Evolutionary conservation across 2,113 vertebrate genomes (phyloP), one percentile per base, ranked within the genome.

Genomic region (Gasterosteus nipponicus): DNA sequence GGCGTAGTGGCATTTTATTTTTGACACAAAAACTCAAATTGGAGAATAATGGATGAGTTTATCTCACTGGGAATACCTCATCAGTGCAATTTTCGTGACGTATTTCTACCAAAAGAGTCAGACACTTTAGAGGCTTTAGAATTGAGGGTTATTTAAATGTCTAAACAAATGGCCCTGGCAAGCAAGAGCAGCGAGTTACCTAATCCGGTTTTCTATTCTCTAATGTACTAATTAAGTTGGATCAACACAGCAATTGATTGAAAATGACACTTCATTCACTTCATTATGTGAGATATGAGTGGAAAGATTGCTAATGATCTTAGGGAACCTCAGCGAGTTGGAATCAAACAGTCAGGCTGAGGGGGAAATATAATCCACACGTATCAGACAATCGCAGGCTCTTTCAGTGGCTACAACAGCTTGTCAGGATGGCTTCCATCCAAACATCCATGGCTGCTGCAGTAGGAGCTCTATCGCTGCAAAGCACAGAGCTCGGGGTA

Each of bases 181-280:
- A 81, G 90, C 67, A 63, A 76, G 82, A 81, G 77, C 77, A 75
- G 60, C 49, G 63, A 85, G 72, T 84, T 80, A 87, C 78, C 80
- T 77, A 80, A 86, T 92, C 83, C 84, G 82, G 81, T 88, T 90
- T 83, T 83, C 80, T 89, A 87, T 86, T 73, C 86, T 89, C 84
- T 80, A 77, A 90, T 88, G 87, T 86, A 89, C 89, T 90, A 92
- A 91, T 91, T 90, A 91, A 90, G 89, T 88, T 88, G 83, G 91
- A 88, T 88, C 88, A 91, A 92, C 88, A 86, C 69, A 77, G 80
- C 86, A 86, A 87, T 89, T 87, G 91, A 91, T 90, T 85, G 82
- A 85, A 91, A 91, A 91, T 86, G 86, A 89, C 88, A 88, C 85
- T 87, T 87, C 79, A 83, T 87, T 89, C 87, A 77, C 83, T 90